Base-by-base conservation (phyloP, 92 coral and sea anemone species). In the Isaurus tuberculatus region DNA sequence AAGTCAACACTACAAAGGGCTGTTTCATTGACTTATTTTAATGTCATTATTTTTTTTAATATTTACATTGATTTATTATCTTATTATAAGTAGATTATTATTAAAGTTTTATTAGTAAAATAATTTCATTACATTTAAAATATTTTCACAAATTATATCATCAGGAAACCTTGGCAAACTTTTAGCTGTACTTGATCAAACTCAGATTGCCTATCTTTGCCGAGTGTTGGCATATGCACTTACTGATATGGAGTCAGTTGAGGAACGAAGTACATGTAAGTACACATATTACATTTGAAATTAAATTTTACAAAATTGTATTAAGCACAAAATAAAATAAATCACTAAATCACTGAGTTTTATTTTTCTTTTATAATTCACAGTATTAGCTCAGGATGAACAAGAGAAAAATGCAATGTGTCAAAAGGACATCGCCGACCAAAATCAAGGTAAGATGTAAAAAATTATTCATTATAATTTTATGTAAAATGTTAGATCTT, bases 201-300 rank as follows among this genome's bases (percentile, higher is more conserved):
- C 75, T 9, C 95, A 91, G 74, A 84, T 95, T 51, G 98, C 96
- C 10, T 94, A 94, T 36, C 91, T 95, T 67, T 95, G 98, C 37
- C 91, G 98, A 51, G 96, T 95, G 61, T 83, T 95, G 80, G 94
- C 97, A 8, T 95, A 94, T 58, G 79, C 92, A 4, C 89, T 95
- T 6, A 86, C 98, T 22, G 98, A 95, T 73, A 81, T 91, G 72
- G 97, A 95, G 79, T 82, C 98, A 11, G 90, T 91, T 9, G 98
- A 95, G 84, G 98, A 95, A 77, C 92, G 98, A 31, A 95, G 95
- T 74, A 94, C 98, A 55, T 87, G 98, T 95, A 87, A 88, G 96
- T 86, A 55, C 8, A 53, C 23, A 53, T 4, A 53, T 53, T 19
- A 36, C 4, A 3, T 36, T 3, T 36, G 42, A 36, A 36, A 36